Conservation (phyloP, 2,113 vertebrate species). For the Protobothrops mucrosquamatus region DNA sequence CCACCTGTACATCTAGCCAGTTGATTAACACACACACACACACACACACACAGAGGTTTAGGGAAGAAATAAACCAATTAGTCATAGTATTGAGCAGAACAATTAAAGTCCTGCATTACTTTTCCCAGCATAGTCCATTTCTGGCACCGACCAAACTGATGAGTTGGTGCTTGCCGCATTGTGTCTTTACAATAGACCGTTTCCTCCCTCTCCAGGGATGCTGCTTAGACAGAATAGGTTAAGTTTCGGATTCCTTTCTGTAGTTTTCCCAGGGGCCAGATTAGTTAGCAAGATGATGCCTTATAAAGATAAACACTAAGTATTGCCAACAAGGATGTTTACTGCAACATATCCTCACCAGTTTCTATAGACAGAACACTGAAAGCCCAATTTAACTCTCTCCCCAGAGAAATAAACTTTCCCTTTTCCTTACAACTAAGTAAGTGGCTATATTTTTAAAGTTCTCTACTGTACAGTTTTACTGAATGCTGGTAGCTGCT, state of each 20-base stretch:
- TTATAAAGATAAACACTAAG: constrained; percentile 11
- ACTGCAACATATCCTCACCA: background rate
- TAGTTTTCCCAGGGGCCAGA: constrained; percentile 3
- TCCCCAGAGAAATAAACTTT: background rate
- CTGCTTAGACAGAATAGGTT: background rate
- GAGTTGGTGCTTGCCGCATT: background rate
- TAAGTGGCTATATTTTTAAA: background rate
- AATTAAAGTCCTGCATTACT: background rate
- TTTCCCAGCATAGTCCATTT: background rate
- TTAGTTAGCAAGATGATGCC: background rate
- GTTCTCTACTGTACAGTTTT: background rate
- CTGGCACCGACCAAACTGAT: background rate
- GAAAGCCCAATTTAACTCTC: background rate
- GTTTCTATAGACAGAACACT: constrained; percentile 5
- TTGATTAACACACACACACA: no score
- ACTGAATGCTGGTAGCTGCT: background rate
- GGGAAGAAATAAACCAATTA: background rate
- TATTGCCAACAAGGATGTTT: constrained; percentile 15
- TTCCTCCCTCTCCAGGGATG: background rate
- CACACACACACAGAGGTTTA: background rate
- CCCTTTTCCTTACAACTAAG: background rate
- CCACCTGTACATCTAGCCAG: no score
- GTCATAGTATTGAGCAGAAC: background rate
- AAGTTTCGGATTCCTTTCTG: constrained; percentile 16
- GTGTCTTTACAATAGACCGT: background rate